phyloP scores from a whole-genome alignment of 2,113 vertebrate species.

The Delphinus delphis region DNA sequence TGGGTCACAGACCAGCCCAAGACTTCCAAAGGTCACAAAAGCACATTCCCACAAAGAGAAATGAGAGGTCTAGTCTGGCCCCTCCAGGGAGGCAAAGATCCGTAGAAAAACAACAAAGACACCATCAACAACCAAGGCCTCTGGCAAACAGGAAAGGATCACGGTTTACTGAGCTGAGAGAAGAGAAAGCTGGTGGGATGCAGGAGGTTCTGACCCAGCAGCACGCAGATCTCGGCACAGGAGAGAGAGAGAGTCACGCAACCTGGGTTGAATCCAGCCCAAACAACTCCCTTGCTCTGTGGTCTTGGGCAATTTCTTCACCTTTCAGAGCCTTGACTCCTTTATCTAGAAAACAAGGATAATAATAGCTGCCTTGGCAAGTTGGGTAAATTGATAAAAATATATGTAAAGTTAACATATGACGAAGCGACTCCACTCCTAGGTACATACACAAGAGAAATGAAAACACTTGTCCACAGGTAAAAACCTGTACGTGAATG shows the following conservation, averaged over 20 bases:
- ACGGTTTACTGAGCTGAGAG: background rate
- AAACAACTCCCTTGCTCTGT: background rate
- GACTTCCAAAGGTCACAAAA: background rate
- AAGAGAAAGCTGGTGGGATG: background rate
- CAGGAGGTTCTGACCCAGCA: background rate
- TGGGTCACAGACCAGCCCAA: background rate
- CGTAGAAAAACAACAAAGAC: background rate
- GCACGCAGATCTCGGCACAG: accelerated
- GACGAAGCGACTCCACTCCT: background rate
- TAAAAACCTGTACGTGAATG: background rate
- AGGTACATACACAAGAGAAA: background rate
- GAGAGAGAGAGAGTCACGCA: background rate
- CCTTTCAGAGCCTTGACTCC: background rate
- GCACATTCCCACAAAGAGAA: background rate
- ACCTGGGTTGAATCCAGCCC: background rate
- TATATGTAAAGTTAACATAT: background rate
- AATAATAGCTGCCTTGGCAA: background rate
- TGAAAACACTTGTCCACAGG: background rate
- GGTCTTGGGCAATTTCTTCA: background rate
- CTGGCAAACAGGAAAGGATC: background rate
- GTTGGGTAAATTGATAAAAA: background rate
- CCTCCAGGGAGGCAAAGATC: background rate
- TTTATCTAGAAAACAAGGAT: background rate
- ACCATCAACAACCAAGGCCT: background rate
- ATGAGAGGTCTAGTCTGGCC: background rate